Percentiles rank a stretch among this genome's conserved stretches.
phyloP scores from a whole-genome alignment of 2,888 invertebrate genomes.

The Pristionchus entomophagus region DNA sequence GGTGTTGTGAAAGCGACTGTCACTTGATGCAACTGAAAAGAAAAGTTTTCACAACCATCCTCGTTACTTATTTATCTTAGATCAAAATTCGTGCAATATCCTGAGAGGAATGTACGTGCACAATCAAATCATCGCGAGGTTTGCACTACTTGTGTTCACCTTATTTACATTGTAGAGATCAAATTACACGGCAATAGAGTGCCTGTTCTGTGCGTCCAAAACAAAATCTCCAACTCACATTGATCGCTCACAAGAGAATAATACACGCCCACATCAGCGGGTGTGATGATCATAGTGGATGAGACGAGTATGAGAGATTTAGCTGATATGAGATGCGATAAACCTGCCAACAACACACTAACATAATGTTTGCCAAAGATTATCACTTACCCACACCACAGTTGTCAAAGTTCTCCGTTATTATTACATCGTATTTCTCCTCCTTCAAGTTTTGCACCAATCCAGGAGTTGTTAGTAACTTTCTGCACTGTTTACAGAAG shows the following conservation, averaged over 20 bases:
- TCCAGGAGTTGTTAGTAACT: neutral
- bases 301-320: neutral
- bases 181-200: too few species aligned
- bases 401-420: neutral
- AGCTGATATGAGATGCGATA: neutral
- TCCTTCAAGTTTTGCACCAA: neutral
- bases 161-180: too few species aligned
- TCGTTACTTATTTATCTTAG: too few species aligned
- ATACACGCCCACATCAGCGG: neutral
- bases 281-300: neutral
- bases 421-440: neutral
- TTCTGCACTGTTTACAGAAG: neutral
- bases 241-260: neutral
- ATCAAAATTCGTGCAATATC: too few species aligned
- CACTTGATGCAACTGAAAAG: neutral
- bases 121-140: too few species aligned
- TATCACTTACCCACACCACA: neutral
- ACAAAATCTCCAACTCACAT: neutral
- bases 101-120: too few species aligned
- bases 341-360: neutral
- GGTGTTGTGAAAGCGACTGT: neutral
- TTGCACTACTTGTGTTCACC: too few species aligned
- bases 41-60: too few species aligned
- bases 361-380: neutral
- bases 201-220: too few species aligned